Conservation (phyloP, 2,888 invertebrate species). For the Stenoptilia bipunctidactyla region DNA sequence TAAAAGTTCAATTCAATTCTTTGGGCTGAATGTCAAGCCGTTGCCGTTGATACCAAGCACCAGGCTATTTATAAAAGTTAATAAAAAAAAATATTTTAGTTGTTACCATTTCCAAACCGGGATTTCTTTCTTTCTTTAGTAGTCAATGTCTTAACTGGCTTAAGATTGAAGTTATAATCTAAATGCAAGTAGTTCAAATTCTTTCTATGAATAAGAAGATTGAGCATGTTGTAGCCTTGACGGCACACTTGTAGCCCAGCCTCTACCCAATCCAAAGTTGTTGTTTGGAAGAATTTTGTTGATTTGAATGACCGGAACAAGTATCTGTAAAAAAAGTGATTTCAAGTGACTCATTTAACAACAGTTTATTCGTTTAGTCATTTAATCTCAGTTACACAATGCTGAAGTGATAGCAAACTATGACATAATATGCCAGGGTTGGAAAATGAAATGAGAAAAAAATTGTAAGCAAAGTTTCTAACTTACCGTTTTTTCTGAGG, state of each 20-base stretch:
- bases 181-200: constrained; percentile 99
- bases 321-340: constrained; percentile 68
- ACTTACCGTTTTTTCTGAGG: constrained; percentile 94
- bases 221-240: constrained; percentile 99
- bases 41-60: too few relatives aligned
- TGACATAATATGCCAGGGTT: too few relatives aligned
- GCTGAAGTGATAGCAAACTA: too few relatives aligned
- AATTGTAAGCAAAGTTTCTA: constrained; percentile 54
- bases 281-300: constrained; percentile 99
- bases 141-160: constrained; percentile 98
- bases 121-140: constrained; percentile 99
- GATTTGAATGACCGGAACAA: constrained; percentile 99
- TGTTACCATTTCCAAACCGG: constrained; percentile 90
- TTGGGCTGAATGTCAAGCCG: too few relatives aligned
- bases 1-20: too few relatives aligned
- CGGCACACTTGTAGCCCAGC: constrained; percentile 98
- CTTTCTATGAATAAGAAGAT: constrained; percentile 97
- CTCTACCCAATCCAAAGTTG: constrained; percentile 99
- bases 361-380: too few relatives aligned
- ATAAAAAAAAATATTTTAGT: too few relatives aligned
- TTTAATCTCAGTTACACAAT: too few relatives aligned
- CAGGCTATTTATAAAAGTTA: too few relatives aligned
- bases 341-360: too few relatives aligned
- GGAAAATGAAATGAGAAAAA: constrained; percentile 94
- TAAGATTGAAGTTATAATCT: constrained; percentile 99